Percentiles rank a stretch among this genome's conserved stretches.
Evolutionary conservation across 92 coral and sea anemone species (phyloP).

Genomic region (Nematostella vectensis): DNA sequence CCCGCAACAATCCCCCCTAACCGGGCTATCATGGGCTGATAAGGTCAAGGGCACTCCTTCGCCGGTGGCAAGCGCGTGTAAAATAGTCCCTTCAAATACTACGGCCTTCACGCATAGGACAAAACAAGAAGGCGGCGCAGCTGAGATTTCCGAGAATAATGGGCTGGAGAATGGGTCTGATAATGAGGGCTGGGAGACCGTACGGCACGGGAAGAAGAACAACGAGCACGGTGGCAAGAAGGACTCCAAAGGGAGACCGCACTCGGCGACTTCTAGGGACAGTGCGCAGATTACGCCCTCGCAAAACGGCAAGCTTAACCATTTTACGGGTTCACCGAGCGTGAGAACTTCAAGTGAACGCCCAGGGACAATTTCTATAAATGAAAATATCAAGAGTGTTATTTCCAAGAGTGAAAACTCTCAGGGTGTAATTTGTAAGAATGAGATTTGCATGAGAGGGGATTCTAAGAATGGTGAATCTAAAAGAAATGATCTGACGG

Average conservation of each 20-base stretch:
- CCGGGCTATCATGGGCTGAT: conserved; percentile 90
- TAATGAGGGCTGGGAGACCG: conserved; percentile 97
- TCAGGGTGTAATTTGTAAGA: too few relatives aligned
- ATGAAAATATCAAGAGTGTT: too few relatives aligned
- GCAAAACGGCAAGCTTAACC: background rate
- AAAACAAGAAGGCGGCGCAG: conserved; percentile 2
- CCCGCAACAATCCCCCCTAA: conserved; percentile 15
- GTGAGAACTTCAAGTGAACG: too few relatives aligned
- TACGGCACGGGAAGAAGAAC: conserved; percentile 65
- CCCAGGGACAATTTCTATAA: too few relatives aligned
- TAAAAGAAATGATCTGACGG: background rate
- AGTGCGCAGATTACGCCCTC: background rate
- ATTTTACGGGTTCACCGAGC: too few relatives aligned
- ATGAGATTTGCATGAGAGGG: too few relatives aligned
- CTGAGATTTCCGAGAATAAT: background rate
- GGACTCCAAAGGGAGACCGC: conserved; percentile 1
- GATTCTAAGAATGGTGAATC: background rate
- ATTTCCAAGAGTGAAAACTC: background rate
- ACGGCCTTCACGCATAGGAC: conserved; percentile 32
- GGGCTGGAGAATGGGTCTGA: conserved; percentile 46
- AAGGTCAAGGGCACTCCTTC: conserved; percentile 72
- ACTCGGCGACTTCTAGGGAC: background rate
- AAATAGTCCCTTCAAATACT: conserved; percentile 26
- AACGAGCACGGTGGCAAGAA: conserved; percentile 16
- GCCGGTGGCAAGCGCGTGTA: conserved; percentile 14